phyloP scores from a whole-genome alignment of 2,888 invertebrate genomes.

The Phymatocera aterrima region DNA sequence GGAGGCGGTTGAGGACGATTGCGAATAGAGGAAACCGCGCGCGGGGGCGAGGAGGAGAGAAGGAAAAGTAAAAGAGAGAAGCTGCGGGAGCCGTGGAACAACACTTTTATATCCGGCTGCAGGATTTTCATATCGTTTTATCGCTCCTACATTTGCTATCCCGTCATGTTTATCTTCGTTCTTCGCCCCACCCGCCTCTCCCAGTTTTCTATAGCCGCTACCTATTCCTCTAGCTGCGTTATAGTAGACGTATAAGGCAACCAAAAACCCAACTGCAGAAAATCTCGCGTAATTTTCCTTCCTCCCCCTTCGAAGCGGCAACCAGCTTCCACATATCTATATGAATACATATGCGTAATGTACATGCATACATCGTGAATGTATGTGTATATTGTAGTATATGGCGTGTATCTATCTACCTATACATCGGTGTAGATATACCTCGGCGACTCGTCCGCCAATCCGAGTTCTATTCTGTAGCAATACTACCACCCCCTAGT shows the following conservation, averaged over 20 bases:
- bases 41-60: slow-evolving; percentile 12
- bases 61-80: slow-evolving; percentile 30
- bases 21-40: slow-evolving; percentile 23
- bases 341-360: too few relatives aligned
- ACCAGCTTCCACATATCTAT: slow-evolving; percentile 15
- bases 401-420: too few relatives aligned
- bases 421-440: slow-evolving; percentile 3
- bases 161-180: slow-evolving; percentile 60
- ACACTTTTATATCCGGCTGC: slow-evolving; percentile 61
- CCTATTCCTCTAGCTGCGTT: slow-evolving; percentile 3
- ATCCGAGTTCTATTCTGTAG: slow-evolving; percentile 34
- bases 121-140: slow-evolving; percentile 63
- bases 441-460: slow-evolving; percentile 35
- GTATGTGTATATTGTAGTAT: too few relatives aligned
- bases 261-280: slow-evolving; percentile 31
- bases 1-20: slow-evolving; percentile 35
- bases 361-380: too few relatives aligned
- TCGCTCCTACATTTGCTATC: slow-evolving; percentile 62
- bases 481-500: slow-evolving; percentile 48
- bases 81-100: slow-evolving; percentile 56
- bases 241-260: slow-evolving; percentile 42
- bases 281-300: slow-evolving; percentile 5
- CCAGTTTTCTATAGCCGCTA: slow-evolving; percentile 17
- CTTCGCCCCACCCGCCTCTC: slow-evolving; percentile 49
- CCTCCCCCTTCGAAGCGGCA: background rate